Evolutionary conservation across 2,888 invertebrate genomes (phyloP), one percentile per base, ranked within the genome.

Genomic region (Dryadula phaetusa): DNA sequence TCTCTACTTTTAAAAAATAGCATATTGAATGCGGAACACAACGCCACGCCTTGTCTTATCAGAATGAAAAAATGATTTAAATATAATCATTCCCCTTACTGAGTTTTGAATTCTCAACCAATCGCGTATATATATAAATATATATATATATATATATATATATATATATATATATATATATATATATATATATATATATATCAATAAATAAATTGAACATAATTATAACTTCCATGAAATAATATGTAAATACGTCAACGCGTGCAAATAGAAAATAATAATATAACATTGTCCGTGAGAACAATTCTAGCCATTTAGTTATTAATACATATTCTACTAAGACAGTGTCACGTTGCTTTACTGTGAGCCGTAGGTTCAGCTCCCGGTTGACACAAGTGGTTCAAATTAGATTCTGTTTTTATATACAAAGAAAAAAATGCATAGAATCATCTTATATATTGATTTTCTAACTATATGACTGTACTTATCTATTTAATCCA

Each of bases 211-310:
- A 34, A 53, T 32, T 28, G 18, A 53, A 18, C 12, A 18, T 56
- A 14, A 56, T 56, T 56, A 37, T 37, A 40, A 56, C 14, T 37
- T 16, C 20, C 42, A 7, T 20, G 40, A 58, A 20, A 25, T 25
- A 52, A 52, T 60, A 60, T 60, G 28, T 42, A 16, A 44, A 60
- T 44, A 22, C 16, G 28, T 60, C 58, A 25, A 42, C 28, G 42
- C 58, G 28, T 60, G 58, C n/a, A 58, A 58, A n/a, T 28, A 25
- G 37, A 37, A 56, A 25, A 44, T 28, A 60, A 60, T 44, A 60
- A 60, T 44, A 42, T n/a, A 42, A 16, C 42, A 44, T 44, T 60
- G 44, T 60, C 42, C 58, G 16, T 60, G 58, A 60, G 58, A 42
- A 60, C 44, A 60, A 42, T 60, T 44, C 40, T 22, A 60, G 16